Evolutionary conservation across 2,888 invertebrate genomes (phyloP), one percentile per base, ranked within the genome.

Genomic region (Drosophila paramelanica): DNA sequence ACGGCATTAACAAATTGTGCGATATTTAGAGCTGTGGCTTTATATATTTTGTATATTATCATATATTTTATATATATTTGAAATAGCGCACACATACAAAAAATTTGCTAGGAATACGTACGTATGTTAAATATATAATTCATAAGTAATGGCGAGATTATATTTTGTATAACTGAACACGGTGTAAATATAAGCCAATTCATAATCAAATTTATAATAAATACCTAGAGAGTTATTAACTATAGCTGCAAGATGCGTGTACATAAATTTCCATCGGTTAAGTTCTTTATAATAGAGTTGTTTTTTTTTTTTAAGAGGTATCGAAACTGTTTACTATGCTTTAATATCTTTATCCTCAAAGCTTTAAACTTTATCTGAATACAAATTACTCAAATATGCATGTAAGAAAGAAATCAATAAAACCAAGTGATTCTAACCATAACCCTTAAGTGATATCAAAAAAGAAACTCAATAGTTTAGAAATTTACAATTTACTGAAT

Each of bases 11-110:
- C 23, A 31, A 46, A 59, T 56, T 59, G 73, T 36, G 36, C 47
- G 58, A 79, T 76, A 62, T 60, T 85, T 83, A 82, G 83, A 86
- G 87, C 89, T 84, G 84, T 88, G 84, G 89, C 84, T 86, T 84
- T 79, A 78, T 70, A 78, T 49, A 61, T 3, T 52, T 31, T 33
- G 59, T 38, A 69, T n/a, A 43, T 10, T 36, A 67, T 67, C 52
- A 70, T 41, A 53, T 67, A 82, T 78, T 70, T 61, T 39, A 73
- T 72, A 85, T 62, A 80, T 17, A 17, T 17, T 72, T 49, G 71
- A 87, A 80, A 77, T 53, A 52, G 65, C 81, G 77, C 81, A 79
- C 86, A 74, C 64, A 23, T 4, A 61, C 73, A 46, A 74, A 41
- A 64, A 65, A 67, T 4, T 23, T 27, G 66, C 65, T 86, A 74